Evolutionary conservation across 2,113 vertebrate species (phyloP).

Genomic region (Trogon melanurus): DNA sequence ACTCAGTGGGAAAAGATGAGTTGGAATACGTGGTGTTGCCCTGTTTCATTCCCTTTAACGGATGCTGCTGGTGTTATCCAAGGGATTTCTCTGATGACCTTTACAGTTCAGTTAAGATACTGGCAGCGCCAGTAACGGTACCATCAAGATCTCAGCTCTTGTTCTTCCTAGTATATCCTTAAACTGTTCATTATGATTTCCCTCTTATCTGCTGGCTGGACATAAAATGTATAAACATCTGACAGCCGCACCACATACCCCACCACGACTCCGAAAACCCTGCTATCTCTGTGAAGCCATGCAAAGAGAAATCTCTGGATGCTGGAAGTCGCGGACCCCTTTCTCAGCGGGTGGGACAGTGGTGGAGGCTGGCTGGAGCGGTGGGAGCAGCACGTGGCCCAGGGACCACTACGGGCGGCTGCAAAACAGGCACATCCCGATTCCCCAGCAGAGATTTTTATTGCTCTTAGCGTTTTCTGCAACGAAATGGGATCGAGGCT

Average conservation of each 20-base stretch:
- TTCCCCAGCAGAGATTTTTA: not conserved
- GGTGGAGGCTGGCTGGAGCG: not conserved
- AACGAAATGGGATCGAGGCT: not conserved
- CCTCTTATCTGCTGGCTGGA: not conserved
- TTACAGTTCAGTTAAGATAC: not conserved
- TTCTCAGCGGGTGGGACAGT: fast-evolving
- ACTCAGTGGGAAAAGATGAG: not conserved
- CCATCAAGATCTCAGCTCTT: not conserved
- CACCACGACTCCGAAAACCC: fast-evolving
- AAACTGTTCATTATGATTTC: not conserved
- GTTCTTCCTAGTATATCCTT: not conserved
- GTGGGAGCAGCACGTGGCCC: fast-evolving
- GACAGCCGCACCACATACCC: not conserved
- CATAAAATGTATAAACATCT: not conserved
- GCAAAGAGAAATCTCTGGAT: not conserved
- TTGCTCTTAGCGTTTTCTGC: not conserved
- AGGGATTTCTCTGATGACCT: not conserved
- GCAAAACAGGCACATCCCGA: not conserved
- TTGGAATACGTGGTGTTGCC: not conserved
- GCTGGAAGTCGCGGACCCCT: not conserved
- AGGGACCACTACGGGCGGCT: fast-evolving
- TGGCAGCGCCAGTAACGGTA: not conserved
- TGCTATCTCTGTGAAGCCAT: not conserved
- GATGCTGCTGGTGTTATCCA: not conserved
- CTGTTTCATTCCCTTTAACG: not conserved